phyloP scores from a whole-genome alignment of 2,888 invertebrate genomes.

The Quadroppia sp. region DNA sequence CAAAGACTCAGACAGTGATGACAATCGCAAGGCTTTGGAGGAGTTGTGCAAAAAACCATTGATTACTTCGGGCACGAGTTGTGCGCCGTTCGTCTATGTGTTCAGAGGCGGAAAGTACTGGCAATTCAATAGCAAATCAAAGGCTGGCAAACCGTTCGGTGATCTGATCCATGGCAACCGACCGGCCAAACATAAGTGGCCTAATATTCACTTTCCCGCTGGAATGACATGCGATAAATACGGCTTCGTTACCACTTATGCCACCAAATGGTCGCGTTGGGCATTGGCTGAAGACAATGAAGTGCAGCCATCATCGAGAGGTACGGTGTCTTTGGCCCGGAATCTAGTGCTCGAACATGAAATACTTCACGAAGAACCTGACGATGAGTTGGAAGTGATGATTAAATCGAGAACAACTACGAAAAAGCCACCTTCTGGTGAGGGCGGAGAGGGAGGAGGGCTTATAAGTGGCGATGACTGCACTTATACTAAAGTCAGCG shows the following conservation, averaged over 20 bases:
- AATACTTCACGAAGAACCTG: not conserved
- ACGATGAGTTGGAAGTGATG: not conserved
- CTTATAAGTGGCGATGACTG: not conserved
- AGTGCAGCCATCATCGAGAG: not conserved
- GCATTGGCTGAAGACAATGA: not conserved
- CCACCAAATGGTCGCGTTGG: slow-evolving; percentile 12
- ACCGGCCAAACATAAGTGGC: slow-evolving; percentile 15
- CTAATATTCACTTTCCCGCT: not conserved
- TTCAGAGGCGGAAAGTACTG: slow-evolving; percentile 28
- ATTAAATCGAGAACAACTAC: not conserved
- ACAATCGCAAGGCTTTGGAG: not conserved
- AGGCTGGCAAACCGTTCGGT: slow-evolving; percentile 5
- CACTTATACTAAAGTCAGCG: not conserved
- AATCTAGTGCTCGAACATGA: not conserved
- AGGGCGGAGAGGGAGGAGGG: not conserved
- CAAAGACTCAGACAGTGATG: not conserved
- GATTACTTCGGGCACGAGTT: not conserved
- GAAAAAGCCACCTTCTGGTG: not conserved
- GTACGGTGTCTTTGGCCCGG: no score
- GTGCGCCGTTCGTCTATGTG: not conserved
- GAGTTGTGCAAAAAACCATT: not conserved
- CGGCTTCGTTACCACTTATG: not conserved
- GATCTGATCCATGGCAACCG: not conserved
- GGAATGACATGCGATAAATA: not conserved
- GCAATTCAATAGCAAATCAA: not conserved